Base-by-base conservation (phyloP, 2,113 vertebrate genomes). In the Aptenodytes patagonicus region DNA sequence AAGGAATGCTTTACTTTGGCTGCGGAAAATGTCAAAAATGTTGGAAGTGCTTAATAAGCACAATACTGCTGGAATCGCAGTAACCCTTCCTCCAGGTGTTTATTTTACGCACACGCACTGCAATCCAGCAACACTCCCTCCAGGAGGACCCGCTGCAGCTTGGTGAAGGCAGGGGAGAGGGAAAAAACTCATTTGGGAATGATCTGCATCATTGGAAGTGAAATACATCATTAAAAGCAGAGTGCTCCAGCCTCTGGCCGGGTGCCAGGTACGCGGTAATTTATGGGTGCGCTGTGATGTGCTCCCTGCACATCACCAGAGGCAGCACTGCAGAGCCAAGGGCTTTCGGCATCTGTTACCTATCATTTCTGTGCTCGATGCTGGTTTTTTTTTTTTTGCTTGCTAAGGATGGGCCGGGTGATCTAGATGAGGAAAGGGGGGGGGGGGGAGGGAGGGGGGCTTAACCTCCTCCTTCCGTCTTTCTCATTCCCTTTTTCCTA, bases 181-280 rank as follows among this genome's bases (percentile, higher is more conserved):
- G 44, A 10, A 54, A 54, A 73, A 52, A 51, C 44, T 77, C n/a
- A 4, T 84, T 92, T 93, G 77, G 80, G 93, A 86, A 81, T 61
- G 61, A 95, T 77, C 89, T 88, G 87, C 95, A 81, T 87, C 89
- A 49, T 1, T 97, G 93, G 70, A 93, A 96, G 88, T 57, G 20
- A 90, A 95, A 94, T 83, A 44, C 70, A 64, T 96, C 70, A 49
- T 87, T 90, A 93, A 88, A 70, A 92, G 70, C 11, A 5, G 72
- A 87, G 34, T 38, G 31, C 47, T 95, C 88, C 85, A 92, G 84
- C 83, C 76, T 31, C 70, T 91, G 96, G 87, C 80, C 4, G 1
- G 25, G 28, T 7, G 54, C 92, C 92, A 92, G 80, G 52, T 17
- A 14, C 0, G 0, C 28, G 13, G 80, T 64, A 40, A 92, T 95